phyloP scores from a whole-genome alignment of 2,888 invertebrate species.

The Tolmerus cingulatus region DNA sequence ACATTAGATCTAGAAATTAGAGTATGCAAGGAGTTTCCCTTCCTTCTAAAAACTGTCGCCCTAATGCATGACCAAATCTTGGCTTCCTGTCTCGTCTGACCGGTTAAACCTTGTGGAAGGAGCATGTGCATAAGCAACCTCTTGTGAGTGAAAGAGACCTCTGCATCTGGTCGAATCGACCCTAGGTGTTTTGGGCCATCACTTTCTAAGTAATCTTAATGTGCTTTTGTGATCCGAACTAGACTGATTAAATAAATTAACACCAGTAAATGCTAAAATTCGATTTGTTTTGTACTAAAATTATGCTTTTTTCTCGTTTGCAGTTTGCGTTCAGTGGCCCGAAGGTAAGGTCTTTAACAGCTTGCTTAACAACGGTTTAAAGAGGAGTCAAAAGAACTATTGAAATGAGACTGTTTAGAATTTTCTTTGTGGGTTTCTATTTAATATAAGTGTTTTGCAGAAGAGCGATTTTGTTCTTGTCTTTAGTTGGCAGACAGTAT shows the following conservation, averaged over 20 bases:
- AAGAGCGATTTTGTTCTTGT: constrained; percentile 1
- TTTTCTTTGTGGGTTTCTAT: constrained; percentile 40
- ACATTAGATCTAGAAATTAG: not conserved
- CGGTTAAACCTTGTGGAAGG: not conserved
- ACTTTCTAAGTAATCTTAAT: not conserved
- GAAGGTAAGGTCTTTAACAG: constrained; percentile 73
- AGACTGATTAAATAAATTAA: constrained; percentile 17
- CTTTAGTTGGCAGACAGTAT: constrained; percentile 26
- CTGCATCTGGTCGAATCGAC: not conserved
- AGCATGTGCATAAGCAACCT: not conserved
- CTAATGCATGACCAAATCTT: not conserved
- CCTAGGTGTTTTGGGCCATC: not conserved
- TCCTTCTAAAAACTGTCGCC: not conserved
- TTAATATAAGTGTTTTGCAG: constrained; percentile 24
- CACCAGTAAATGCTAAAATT: constrained; percentile 8
- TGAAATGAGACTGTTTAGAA: constrained; percentile 29
- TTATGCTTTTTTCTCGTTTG: constrained; percentile 48
- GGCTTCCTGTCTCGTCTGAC: not conserved
- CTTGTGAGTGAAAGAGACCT: not conserved
- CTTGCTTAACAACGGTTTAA: constrained; percentile 13
- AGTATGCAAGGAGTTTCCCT: not conserved
- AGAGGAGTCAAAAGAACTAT: constrained; percentile 8
- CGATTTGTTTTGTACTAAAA: constrained; percentile 46
- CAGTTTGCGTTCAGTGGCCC: constrained; percentile 92
- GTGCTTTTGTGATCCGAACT: constrained; percentile 21